Evolutionary conservation across 2,797 vertebrate species (phyloP).

Genomic region (Danio jaintianensis): DNA sequence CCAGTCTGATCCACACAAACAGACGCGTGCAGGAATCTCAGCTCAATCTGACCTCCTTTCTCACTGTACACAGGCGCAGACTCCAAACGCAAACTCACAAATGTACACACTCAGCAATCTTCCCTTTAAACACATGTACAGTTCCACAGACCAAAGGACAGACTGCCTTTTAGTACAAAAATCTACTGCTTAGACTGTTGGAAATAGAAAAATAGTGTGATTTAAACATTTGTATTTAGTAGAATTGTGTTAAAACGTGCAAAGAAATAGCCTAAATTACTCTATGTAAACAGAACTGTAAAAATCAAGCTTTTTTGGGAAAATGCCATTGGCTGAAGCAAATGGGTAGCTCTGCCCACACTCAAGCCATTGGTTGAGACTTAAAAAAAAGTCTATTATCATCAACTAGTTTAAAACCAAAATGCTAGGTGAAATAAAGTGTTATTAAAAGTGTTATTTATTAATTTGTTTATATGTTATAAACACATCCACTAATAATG

Average conservation of each 20-base stretch:
- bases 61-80: slow-evolving; percentile 43
- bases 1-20: slow-evolving; percentile 72
- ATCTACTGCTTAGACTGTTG: not conserved
- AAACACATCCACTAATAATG: too few species aligned
- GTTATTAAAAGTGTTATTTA: too few species aligned
- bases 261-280: not conserved
- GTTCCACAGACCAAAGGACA: slow-evolving; percentile 7
- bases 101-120: slow-evolving; percentile 50
- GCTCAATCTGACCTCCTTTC: slow-evolving; percentile 70
- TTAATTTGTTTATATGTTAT: too few species aligned
- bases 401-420: too few species aligned
- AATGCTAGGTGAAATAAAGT: too few species aligned
- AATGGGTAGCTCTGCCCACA: not conserved
- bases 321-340: not conserved
- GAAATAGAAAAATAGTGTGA: not conserved
- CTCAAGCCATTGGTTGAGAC: not conserved
- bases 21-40: slow-evolving; percentile 81
- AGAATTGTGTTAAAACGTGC: not conserved
- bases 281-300: not conserved
- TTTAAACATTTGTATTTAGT: not conserved
- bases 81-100: slow-evolving; percentile 45
- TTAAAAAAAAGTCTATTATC: too few species aligned
- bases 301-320: not conserved
- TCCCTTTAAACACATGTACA: slow-evolving; percentile 18
- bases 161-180: not conserved